These are phyloP conservation scores for Tinea pellionella DNA, from an alignment of 2,888 invertebrate species.

Conservation along the genomic window DNA sequence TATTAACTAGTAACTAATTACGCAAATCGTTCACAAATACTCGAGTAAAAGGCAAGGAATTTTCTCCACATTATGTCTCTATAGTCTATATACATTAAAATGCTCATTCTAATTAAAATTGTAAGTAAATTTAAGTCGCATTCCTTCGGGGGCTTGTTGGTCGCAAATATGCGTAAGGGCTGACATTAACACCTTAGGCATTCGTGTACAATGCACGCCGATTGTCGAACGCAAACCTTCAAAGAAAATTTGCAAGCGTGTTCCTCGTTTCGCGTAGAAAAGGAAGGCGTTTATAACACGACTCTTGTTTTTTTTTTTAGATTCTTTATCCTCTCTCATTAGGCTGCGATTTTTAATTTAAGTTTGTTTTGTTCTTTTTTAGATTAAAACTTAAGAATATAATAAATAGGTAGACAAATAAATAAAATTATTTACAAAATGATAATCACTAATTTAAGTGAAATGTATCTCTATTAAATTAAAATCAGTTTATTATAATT, in stretches of 20 bases:
- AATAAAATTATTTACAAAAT: too few species aligned
- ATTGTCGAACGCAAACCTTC: slow-evolving; percentile 20
- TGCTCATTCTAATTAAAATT: slow-evolving; percentile 52
- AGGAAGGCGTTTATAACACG: not conserved
- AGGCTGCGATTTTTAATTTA: not conserved
- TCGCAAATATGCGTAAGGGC: slow-evolving; percentile 40
- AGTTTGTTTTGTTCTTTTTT: not conserved
- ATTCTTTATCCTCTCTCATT: not conserved
- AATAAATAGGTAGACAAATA: too few species aligned
- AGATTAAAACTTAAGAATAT: too few species aligned
- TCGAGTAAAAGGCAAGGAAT: slow-evolving; percentile 14
- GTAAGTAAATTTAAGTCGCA: slow-evolving; percentile 36
- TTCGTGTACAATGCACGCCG: slow-evolving; percentile 31
- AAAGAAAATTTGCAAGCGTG: not conserved
- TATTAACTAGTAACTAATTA: slow-evolving; percentile 41
- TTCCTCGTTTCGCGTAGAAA: not conserved
- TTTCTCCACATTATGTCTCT: not conserved
- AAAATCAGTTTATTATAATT: too few species aligned
- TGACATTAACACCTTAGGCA: slow-evolving; percentile 42
- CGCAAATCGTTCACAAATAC: slow-evolving; percentile 22
- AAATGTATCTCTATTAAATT: too few species aligned
- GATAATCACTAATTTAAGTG: too few species aligned
- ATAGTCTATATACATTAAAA: slow-evolving; percentile 45
- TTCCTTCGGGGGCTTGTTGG: slow-evolving; percentile 24
- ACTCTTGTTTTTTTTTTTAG: not conserved